Evolutionary conservation across 2,113 vertebrate species (phyloP), one percentile per base, ranked within the genome.

Genomic region (Nothoprocta perdicaria): DNA sequence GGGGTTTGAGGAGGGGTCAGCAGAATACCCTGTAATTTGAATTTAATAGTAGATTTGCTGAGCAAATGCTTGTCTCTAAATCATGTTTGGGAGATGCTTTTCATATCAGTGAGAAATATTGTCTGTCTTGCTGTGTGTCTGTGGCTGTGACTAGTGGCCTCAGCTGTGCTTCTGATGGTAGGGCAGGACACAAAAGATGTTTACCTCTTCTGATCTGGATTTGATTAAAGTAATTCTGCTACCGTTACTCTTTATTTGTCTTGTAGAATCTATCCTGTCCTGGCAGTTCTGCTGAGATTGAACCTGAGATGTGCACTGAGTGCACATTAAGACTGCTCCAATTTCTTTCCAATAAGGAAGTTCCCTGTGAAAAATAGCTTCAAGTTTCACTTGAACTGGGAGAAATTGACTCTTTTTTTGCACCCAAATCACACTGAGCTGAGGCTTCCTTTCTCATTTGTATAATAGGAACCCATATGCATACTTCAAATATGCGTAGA

Each of bases 171-270:
- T 80, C 75, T 82, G 48, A 35, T 67, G 24, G 31, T 62, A 62
- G 22, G 33, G 18, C 6, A 62, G 67, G 58, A 31, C 29, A 17
- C 57, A 80, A 69, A n/a, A 41, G 35, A 53, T 8, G 26, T 88
- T 84, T 79, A 60, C 21, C 85, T 80, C 29, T 3, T 9, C 53
- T 65, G 16, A 46, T 84, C 43, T 76, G 58, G 16, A 52, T 73
- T 87, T 82, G 12, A 26, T 53, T 85, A 2, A 82, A 81, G 62
- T 71, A 19, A 82, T 91, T 89, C 84, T 16, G 16, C 26, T 76
- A 13, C 0, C 0, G 21, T 18, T 91, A 40, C 24, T 35, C 10
- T 89, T 80, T 87, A 10, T 27, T 29, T 61, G 23, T 14, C 21
- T 22, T 57, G 16, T 48, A 38, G 53, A 85, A 57, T 80, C 35